Conservation (phyloP, 2,113 vertebrate genomes). For the Dipodomys merriami region DNA sequence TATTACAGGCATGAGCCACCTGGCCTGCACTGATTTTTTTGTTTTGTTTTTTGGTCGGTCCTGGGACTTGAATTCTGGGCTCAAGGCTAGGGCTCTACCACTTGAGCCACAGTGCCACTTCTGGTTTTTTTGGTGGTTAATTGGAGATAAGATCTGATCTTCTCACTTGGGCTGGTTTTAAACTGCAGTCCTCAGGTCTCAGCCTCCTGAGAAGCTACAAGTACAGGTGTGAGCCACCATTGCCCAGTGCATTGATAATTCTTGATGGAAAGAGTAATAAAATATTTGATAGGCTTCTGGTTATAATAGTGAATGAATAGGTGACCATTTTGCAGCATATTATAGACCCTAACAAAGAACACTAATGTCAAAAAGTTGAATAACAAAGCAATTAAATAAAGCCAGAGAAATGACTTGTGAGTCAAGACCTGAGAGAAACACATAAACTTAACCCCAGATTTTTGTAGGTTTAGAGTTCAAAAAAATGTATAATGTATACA, state of each 20-base stretch:
- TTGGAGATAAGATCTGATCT: too few relatives aligned
- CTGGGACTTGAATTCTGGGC: too few relatives aligned
- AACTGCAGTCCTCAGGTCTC: too few relatives aligned
- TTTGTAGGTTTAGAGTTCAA: neutral
- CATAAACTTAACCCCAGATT: neutral
- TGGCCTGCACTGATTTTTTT: too few relatives aligned
- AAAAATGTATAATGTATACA: neutral
- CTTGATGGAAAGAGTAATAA: neutral
- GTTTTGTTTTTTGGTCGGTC: too few relatives aligned
- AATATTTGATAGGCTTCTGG: neutral
- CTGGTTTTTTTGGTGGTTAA: too few relatives aligned
- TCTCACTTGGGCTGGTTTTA: too few relatives aligned
- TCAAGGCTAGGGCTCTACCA: too few relatives aligned
- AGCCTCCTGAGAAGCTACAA: too few relatives aligned
- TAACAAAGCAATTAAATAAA: neutral
- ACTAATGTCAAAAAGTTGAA: constrained; percentile 12
- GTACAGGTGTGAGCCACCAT: too few relatives aligned
- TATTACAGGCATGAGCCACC: too few relatives aligned
- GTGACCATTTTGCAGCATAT: constrained; percentile 20
- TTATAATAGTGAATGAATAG: neutral
- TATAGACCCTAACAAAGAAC: neutral
- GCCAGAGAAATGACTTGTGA: constrained; percentile 18
- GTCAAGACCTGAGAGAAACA: neutral
- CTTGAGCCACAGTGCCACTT: too few relatives aligned
- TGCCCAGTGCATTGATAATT: neutral